Conservation (phyloP, 2,113 vertebrate genomes). For the Nibea albiflora region DNA sequence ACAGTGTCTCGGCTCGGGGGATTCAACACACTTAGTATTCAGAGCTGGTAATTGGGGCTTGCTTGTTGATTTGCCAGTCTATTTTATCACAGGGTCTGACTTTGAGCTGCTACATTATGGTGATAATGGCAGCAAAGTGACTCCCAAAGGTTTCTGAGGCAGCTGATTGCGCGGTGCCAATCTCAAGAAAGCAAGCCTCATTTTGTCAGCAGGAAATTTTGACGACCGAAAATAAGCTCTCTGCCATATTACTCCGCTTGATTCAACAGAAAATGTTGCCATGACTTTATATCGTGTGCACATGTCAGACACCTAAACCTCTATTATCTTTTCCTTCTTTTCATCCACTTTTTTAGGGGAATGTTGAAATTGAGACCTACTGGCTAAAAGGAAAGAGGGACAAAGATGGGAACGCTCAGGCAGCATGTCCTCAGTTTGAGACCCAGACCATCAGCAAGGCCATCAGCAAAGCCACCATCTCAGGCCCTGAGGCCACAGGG, state of each 20-base stretch:
- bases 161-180: conserved; percentile 53
- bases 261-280: neutral
- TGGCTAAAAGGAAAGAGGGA: conserved; percentile 84
- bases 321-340: neutral
- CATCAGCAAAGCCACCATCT: conserved; percentile 71
- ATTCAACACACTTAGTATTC: conserved; percentile 46
- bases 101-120: conserved; percentile 31
- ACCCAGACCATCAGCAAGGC: conserved; percentile 80
- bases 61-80: conserved; percentile 49
- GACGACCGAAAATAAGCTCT: conserved; percentile 6
- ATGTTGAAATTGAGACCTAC: conserved; percentile 84
- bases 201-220: conserved; percentile 39
- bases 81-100: conserved; percentile 48
- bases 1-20: conserved; percentile 51
- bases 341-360: conserved; percentile 63
- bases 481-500: conserved; percentile 59
- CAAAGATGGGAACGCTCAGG: conserved; percentile 84
- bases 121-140: conserved; percentile 45
- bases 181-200: conserved; percentile 39
- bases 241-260: conserved; percentile 15
- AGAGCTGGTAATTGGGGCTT: conserved; percentile 28
- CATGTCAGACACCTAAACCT: neutral
- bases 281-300: neutral
- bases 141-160: conserved; percentile 46
- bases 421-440: conserved; percentile 83